Evolutionary conservation across 2,888 invertebrate genomes (phyloP), one percentile per base, ranked within the genome.

Genomic region (Polymixis flavicincta): DNA sequence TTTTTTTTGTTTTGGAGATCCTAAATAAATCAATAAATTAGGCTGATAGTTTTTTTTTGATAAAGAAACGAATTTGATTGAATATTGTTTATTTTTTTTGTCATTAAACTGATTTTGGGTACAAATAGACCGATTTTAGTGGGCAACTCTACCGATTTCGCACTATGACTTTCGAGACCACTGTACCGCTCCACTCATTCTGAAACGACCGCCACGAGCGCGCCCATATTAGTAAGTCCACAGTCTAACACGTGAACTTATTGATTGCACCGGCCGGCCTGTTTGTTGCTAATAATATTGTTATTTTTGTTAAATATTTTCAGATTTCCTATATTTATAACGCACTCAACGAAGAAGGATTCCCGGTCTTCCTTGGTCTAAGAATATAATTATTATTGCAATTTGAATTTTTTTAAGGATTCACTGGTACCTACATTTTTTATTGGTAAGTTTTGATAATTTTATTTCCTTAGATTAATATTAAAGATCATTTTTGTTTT

Each of bases 231-330:
- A 67, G 71, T 78, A 80, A 83, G 89, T 92, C 84, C 92, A 92
- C 89, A 92, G 92, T 92, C 88, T 91, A 90, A 89, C 93, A 92
- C 93, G 94, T 93, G 93, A 92, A 90, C 75, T 85, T 87, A 88
- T 89, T 78, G 86, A 80, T 87, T 86, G 72, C 77, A 82, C 87
- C 88, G 85, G 86, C 85, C 83, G 86, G 84, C 52, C 59, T 66
- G 63, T 67, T 71, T 70, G 70, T 86, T 83, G 42, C 71, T 59
- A 82, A 73, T 74, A 78, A 80, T 87, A 76, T 82, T 88, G 72
- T 85, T 87, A 65, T 76, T 79, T 37, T 54, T 63, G 48, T 52
- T 70, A 70, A 54, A 74, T 54, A 66, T 74, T 69, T 73, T 76
- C 70, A 66, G 66, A 55, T 71, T 63, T 25, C 83, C 78, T 79